Percentiles rank a stretch among this genome's conserved stretches.
These are phyloP conservation scores for Epirrhoe alternata DNA, from an alignment of 2,888 invertebrate species.

Conservation along the genomic window DNA sequence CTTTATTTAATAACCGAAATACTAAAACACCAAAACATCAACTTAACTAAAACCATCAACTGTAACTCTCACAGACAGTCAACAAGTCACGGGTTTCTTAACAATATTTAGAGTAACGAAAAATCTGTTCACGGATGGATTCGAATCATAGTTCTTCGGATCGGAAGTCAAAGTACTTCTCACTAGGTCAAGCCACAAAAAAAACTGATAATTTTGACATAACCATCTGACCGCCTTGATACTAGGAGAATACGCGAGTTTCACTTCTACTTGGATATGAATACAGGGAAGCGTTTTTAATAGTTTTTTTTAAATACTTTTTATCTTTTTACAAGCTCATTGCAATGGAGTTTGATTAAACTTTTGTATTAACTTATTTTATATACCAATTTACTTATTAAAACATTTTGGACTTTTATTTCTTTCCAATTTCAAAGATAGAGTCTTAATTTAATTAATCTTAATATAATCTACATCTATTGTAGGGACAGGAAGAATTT, in stretches of 20 bases:
- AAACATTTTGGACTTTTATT: not conserved
- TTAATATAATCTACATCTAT: not conserved
- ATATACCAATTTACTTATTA: conserved; percentile 7
- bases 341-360: conserved; percentile 36
- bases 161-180: too few species aligned
- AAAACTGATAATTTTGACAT: not conserved
- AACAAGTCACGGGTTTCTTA: too few species aligned
- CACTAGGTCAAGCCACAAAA: too few species aligned
- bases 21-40: too few species aligned
- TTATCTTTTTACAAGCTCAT: conserved; percentile 55
- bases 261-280: conserved; percentile 9
- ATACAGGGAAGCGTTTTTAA: conserved; percentile 43
- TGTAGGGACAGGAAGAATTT: not conserved
- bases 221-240: not conserved
- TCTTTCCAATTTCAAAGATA: conserved; percentile 1
- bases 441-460: not conserved
- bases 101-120: too few species aligned
- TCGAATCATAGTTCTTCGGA: too few species aligned
- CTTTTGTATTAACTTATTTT: conserved; percentile 19
- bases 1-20: too few species aligned
- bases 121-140: too few species aligned
- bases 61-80: too few species aligned
- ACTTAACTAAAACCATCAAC: too few species aligned
- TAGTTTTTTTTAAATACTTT: conserved; percentile 62
- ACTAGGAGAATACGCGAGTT: conserved; percentile 4